These are phyloP conservation scores for Lepidochitona cinerea DNA, from an alignment of 2,888 invertebrate genomes.

Conservation along the genomic window DNA sequence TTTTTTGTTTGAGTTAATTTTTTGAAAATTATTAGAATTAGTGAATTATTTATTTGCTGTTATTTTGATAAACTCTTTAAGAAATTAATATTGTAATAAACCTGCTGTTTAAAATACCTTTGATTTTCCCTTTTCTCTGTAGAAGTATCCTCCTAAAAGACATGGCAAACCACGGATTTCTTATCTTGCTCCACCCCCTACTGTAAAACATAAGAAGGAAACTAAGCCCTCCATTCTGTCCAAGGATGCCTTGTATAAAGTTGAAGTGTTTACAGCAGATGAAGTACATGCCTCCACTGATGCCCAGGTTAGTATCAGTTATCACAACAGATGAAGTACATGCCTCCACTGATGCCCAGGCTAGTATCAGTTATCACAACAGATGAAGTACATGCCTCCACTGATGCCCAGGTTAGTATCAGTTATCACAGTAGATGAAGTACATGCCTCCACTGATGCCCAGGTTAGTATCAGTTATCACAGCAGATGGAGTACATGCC, in stretches of 20 bases:
- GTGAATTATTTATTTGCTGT: no score
- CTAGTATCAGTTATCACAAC: no score
- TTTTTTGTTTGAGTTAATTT: no score
- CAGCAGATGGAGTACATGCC: slow-evolving; percentile 45
- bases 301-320: slow-evolving; percentile 57
- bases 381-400: not conserved
- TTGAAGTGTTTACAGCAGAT: slow-evolving; percentile 56
- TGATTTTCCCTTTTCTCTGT: slow-evolving; percentile 7
- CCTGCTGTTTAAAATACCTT: no score
- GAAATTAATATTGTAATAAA: no score
- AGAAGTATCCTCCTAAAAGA: slow-evolving; percentile 32
- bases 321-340: not conserved
- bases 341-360: slow-evolving; percentile 44
- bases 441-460: no score
- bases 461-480: slow-evolving; percentile 57
- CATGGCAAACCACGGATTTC: slow-evolving; percentile 40
- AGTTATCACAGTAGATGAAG: no score
- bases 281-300: slow-evolving; percentile 46
- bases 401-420: no score
- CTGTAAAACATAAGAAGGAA: slow-evolving; percentile 35
- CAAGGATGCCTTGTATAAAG: slow-evolving; percentile 51
- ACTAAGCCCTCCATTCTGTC: slow-evolving; percentile 33
- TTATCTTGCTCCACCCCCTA: slow-evolving; percentile 57
- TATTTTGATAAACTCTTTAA: no score
- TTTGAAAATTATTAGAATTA: no score